phyloP scores from a whole-genome alignment of 1,140 invertebrate genomes.

The Drosophila pseudoananassae region DNA sequence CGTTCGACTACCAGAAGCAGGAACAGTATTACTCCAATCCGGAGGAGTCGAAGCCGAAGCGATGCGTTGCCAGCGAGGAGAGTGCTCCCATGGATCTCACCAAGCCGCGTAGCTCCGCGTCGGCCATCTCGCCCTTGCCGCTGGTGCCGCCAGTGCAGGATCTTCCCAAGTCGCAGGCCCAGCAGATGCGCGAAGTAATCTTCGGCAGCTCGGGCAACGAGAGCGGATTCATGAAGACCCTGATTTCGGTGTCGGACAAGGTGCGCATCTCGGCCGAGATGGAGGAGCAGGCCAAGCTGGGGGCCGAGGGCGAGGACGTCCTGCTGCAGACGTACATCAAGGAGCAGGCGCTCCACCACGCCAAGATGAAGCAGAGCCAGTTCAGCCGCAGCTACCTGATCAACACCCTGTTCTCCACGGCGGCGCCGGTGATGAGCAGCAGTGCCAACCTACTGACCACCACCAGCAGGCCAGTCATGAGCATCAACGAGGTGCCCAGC shows the following conservation, averaged over 20 bases:
- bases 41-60: slow-evolving; percentile 74
- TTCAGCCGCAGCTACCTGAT: slow-evolving; percentile 60
- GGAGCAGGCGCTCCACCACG: slow-evolving; percentile 89
- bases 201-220: slow-evolving; percentile 71
- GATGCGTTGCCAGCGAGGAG: slow-evolving; percentile 58
- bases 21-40: slow-evolving; percentile 84
- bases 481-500: slow-evolving; percentile 57
- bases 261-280: slow-evolving; percentile 73
- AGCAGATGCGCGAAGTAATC: slow-evolving; percentile 79
- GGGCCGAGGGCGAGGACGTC: slow-evolving; percentile 63
- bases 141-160: slow-evolving; percentile 6
- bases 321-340: slow-evolving; percentile 90
- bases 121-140: slow-evolving; percentile 9
- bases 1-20: slow-evolving; percentile 83
- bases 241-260: slow-evolving; percentile 82
- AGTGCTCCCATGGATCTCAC: slow-evolving; percentile 81
- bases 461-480: slow-evolving; percentile 30
- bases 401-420: slow-evolving; percentile 22
- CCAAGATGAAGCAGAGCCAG: slow-evolving; percentile 90
- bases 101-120: slow-evolving; percentile 58
- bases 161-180: slow-evolving; percentile 73
- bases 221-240: slow-evolving; percentile 76
- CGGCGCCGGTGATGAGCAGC: slow-evolving; percentile 24
- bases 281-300: slow-evolving; percentile 64
- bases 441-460: slow-evolving; percentile 6